Evolutionary conservation across 2,797 vertebrate species (phyloP).

Genomic region (Poliocrania exsul): DNA sequence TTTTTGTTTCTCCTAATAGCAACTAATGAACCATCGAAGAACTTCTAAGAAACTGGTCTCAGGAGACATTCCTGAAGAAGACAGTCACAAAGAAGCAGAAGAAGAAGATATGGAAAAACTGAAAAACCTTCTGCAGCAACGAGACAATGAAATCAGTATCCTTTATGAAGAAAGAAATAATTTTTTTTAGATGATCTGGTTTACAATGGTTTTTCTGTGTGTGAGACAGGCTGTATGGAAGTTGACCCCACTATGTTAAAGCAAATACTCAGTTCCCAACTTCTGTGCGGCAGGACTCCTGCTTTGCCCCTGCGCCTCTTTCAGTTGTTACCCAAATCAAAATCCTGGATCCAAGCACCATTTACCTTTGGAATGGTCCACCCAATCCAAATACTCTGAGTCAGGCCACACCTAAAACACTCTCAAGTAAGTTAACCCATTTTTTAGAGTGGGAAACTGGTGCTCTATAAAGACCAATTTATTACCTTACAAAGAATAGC

Average conservation of each 20-base stretch:
- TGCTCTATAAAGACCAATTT: neutral
- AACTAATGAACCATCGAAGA: slow-evolving; percentile 53
- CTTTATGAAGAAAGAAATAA: slow-evolving; percentile 68
- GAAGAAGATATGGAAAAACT: slow-evolving; percentile 76
- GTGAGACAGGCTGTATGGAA: neutral
- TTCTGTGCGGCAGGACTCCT: neutral
- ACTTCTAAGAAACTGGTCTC: neutral
- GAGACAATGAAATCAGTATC: slow-evolving; percentile 94
- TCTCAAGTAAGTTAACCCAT: neutral
- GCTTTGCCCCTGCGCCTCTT: neutral
- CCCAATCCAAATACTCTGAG: neutral
- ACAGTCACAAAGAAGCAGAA: neutral
- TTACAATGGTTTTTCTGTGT: neutral
- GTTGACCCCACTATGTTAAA: neutral
- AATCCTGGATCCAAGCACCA: neutral
- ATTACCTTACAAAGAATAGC: slow-evolving; percentile 28
- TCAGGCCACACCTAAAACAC: neutral
- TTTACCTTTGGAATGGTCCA: neutral
- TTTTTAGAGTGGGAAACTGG: neutral
- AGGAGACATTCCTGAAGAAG: neutral
- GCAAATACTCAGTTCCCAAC: neutral
- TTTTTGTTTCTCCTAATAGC: slow-evolving; percentile 49
- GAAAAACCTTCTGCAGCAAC: slow-evolving; percentile 83
- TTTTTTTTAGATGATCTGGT: neutral
- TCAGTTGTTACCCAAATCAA: neutral